A percentile compares a stretch with the other conserved stretches of the same genome.
These are phyloP conservation scores for Chelon labrosus DNA, from an alignment of 2,797 vertebrate species.

Conservation along the genomic window DNA sequence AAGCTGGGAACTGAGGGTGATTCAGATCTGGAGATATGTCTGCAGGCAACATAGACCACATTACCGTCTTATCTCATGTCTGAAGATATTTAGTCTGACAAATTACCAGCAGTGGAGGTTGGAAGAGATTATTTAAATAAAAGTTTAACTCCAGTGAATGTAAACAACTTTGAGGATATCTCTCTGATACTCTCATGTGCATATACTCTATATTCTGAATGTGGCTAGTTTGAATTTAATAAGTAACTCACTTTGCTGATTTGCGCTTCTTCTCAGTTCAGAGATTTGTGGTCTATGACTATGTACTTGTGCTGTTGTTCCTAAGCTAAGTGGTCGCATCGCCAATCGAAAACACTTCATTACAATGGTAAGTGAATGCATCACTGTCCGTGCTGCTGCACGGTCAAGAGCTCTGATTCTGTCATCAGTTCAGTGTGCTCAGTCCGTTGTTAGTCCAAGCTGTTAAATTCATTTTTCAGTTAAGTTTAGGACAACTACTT, in stretches of 20 bases:
- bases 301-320: background rate
- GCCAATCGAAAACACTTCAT: background rate
- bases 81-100: constrained; percentile 45
- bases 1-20: constrained; percentile 54
- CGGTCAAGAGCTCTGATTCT: background rate
- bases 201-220: constrained; percentile 3
- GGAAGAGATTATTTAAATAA: constrained; percentile 26
- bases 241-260: too few species aligned
- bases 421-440: too few species aligned
- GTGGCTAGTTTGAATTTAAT: background rate
- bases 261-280: background rate
- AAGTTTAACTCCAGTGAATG: constrained; percentile 35
- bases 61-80: constrained; percentile 47
- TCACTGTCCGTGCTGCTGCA: background rate
- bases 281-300: background rate
- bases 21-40: constrained; percentile 59
- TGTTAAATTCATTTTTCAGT: too few species aligned
- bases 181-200: constrained; percentile 26
- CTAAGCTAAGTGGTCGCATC: background rate
- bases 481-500: too few species aligned
- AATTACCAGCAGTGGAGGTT: background rate
- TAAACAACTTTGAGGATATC: constrained; percentile 3
- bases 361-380: background rate
- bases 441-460: too few species aligned
- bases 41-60: constrained; percentile 40